Evolutionary conservation across 1,140 invertebrate species (phyloP), one percentile per base, ranked within the genome.

Genomic region (Zaprionus inermis): DNA sequence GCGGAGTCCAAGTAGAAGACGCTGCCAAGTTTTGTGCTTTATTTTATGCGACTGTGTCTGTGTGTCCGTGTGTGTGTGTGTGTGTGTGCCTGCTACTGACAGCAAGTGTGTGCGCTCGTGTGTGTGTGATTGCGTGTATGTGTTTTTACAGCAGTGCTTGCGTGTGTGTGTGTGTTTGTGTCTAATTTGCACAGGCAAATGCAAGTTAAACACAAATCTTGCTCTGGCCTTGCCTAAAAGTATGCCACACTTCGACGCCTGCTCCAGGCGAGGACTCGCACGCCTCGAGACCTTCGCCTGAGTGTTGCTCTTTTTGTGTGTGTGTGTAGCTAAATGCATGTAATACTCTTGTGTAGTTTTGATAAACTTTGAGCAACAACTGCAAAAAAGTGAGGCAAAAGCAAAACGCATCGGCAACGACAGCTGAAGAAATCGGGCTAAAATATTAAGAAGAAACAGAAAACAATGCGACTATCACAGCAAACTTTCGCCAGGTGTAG

Each of bases 361-460:
- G 64, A 64, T 52, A 52, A 64, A 70, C 60, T 70, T 69, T 51
- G 51, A 24, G 44, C 36, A 49, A 49, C 44, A 22, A 49, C 7
- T 16, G 16, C 38, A 44, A 16, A n/a, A 44, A 6, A 44, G n/a
- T 9, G 16, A 16, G 7, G 16, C 7, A 7, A 44, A 44, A 44
- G 36, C n/a, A 63, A 63, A 72, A 64, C 36, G 36, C 57, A 60
- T 65, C 68, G 38, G 36, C 58, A n/a, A n/a, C 54, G 70, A 56
- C 36, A 65, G 34, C 81, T 77, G 49, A 66, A 85, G 69, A 81
- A 85, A 85, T 77, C 69, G 66, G 69, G 73, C 73, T 66, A 76
- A 65, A 80, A 68, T 65, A 72, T 69, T 49, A 69, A 63, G 72
- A 51, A 52, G 20, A 20, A 49, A 46, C 12, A 61, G 5, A 28